phyloP scores from a whole-genome alignment of 2,888 invertebrate species.

The Caenorhabditis drosophilae region DNA sequence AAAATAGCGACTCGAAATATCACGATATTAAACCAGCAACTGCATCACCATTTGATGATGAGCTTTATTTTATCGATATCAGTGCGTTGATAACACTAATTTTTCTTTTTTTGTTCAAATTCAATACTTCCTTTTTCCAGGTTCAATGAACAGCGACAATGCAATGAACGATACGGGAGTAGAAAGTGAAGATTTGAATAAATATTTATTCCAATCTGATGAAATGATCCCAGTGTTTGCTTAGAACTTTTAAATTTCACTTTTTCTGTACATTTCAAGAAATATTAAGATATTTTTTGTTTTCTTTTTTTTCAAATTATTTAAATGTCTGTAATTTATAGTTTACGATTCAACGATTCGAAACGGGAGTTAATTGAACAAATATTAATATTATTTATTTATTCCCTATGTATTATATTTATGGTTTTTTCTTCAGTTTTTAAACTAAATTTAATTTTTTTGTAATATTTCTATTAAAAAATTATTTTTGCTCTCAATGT shows the following conservation, averaged over 20 bases:
- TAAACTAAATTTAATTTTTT: no score
- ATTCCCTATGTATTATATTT: slow-evolving; percentile 2
- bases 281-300: no score
- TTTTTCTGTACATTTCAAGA: no score
- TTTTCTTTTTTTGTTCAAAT: not conserved
- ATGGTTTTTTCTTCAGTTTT: no score
- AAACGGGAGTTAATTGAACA: not conserved
- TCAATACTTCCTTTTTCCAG: slow-evolving; percentile 14
- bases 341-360: not conserved
- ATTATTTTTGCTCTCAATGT: no score
- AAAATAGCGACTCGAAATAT: slow-evolving; percentile 51
- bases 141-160: slow-evolving; percentile 39
- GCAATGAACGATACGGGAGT: slow-evolving; percentile 42
- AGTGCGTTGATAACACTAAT: no score
- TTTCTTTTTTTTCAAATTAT: not conserved
- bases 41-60: slow-evolving; percentile 46
- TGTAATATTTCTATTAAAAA: no score
- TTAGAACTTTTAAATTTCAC: no score
- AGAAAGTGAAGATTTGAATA: slow-evolving; percentile 48
- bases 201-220: slow-evolving; percentile 54
- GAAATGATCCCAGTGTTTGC: slow-evolving; percentile 55
- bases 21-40: slow-evolving; percentile 33
- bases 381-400: slow-evolving; percentile 1
- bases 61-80: slow-evolving; percentile 57
- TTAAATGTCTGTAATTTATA: slow-evolving; percentile 1